These are phyloP conservation scores for Aphyosemion australe DNA, from an alignment of 2,113 vertebrate species.

Conservation along the genomic window DNA sequence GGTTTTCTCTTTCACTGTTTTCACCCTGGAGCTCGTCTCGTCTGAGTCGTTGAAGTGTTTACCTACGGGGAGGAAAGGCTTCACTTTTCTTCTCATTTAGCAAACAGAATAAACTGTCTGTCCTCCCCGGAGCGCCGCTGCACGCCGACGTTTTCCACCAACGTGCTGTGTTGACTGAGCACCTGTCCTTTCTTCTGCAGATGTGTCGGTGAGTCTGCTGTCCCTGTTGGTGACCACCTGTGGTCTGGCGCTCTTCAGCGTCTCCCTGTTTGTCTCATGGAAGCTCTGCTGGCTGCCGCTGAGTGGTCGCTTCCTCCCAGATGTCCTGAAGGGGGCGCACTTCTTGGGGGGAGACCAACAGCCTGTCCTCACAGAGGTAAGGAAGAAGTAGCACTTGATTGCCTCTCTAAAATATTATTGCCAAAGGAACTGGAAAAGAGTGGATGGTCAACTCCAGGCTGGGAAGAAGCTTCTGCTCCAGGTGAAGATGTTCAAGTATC, in stretches of 20 bases:
- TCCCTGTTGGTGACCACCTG: constrained; percentile 82
- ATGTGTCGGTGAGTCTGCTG: constrained; percentile 82
- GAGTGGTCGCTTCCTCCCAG: constrained; percentile 87
- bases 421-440: no score
- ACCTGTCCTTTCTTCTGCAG: constrained; percentile 48
- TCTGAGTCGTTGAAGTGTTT: neutral
- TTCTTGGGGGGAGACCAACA: constrained; percentile 83
- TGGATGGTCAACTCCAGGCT: no score
- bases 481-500: no score
- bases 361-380: constrained; percentile 85
- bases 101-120: constrained; percentile 23
- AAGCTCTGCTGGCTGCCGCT: constrained; percentile 98
- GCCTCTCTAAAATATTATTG: no score
- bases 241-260: constrained; percentile 93
- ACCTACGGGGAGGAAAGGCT: neutral
- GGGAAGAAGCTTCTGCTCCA: no score
- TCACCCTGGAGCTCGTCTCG: neutral
- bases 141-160: constrained; percentile 4
- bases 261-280: constrained; percentile 98
- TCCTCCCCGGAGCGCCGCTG: constrained; percentile 1
- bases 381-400: neutral
- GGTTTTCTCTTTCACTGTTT: neutral
- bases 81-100: constrained; percentile 6
- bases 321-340: constrained; percentile 86
- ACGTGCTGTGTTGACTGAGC: constrained; percentile 15